Evolutionary conservation across 2,888 invertebrate genomes (phyloP).

Genomic region (Drosophila flavopinicola): DNA sequence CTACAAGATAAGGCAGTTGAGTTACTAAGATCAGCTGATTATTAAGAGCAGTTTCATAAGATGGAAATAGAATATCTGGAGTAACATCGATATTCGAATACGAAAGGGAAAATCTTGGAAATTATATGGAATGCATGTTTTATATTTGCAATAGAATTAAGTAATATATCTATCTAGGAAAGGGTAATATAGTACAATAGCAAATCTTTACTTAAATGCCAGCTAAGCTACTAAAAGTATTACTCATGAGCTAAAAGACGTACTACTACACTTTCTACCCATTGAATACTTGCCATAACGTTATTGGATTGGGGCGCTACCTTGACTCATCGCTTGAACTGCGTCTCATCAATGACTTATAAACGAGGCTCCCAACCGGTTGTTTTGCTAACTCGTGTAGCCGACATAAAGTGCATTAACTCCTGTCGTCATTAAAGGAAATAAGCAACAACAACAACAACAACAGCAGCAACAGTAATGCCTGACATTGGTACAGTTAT

Average conservation of each 20-base stretch:
- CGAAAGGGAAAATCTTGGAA: no score
- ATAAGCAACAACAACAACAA: conserved; percentile 4
- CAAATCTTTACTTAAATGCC: background rate
- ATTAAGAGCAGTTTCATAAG: no score
- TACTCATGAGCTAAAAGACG: background rate
- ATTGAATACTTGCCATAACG: conserved; percentile 19
- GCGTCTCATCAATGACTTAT: conserved; percentile 25
- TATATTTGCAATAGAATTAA: no score
- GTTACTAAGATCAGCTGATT: no score
- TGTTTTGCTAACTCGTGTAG: conserved; percentile 32
- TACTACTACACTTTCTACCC: no score
- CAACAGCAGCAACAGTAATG: conserved; percentile 15
- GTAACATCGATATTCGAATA: no score
- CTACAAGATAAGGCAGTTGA: no score
- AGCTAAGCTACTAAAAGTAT: background rate
- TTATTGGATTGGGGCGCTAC: conserved; percentile 23
- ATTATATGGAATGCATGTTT: no score
- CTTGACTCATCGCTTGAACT: conserved; percentile 71
- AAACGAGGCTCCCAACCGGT: conserved; percentile 42
- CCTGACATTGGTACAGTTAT: conserved; percentile 76
- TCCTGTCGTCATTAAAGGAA: conserved; percentile 54
- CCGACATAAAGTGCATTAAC: conserved; percentile 66
- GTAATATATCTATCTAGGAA: no score
- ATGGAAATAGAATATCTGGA: no score
- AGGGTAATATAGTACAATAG: no score